Evolutionary conservation across 2,888 invertebrate genomes (phyloP).

Genomic region (Minunthozetes semirufus): DNA sequence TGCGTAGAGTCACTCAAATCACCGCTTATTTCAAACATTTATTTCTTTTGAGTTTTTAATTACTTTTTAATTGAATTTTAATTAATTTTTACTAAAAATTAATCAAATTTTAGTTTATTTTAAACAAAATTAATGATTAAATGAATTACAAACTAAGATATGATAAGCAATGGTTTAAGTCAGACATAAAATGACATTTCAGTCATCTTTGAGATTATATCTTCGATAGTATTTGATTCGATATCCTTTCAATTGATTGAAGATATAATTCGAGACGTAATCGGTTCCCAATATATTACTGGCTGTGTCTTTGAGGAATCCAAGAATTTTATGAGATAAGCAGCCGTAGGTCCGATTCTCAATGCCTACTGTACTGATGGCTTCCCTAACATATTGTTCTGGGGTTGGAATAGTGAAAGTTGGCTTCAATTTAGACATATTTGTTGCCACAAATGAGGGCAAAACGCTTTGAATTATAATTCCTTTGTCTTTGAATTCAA

Average conservation of each 20-base stretch:
- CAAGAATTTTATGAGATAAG: conserved; percentile 45
- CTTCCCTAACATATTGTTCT: conserved; percentile 45
- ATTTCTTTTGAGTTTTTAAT: too few relatives aligned
- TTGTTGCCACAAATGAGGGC: conserved; percentile 50
- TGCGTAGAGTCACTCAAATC: background rate
- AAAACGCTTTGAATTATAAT: conserved; percentile 46
- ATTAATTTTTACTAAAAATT: too few relatives aligned
- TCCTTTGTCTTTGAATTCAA: conserved; percentile 48
- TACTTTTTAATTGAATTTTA: too few relatives aligned
- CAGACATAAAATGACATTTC: background rate
- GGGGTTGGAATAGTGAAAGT: conserved; percentile 47
- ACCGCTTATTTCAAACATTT: background rate
- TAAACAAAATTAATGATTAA: too few relatives aligned
- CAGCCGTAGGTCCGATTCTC: conserved; percentile 47
- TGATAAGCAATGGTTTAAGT: too few relatives aligned
- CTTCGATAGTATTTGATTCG: background rate
- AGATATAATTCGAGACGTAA: too few relatives aligned
- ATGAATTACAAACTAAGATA: too few relatives aligned
- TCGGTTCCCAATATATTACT: background rate
- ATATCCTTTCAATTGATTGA: too few relatives aligned
- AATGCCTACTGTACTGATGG: conserved; percentile 47
- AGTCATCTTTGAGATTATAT: background rate
- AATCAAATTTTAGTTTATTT: too few relatives aligned
- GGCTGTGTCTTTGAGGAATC: conserved; percentile 24
- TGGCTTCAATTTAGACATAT: conserved; percentile 45